Percentiles rank a stretch among this genome's conserved stretches.
Conservation (phyloP, 1,140 invertebrate genomes). For the Atta colombica region DNA sequence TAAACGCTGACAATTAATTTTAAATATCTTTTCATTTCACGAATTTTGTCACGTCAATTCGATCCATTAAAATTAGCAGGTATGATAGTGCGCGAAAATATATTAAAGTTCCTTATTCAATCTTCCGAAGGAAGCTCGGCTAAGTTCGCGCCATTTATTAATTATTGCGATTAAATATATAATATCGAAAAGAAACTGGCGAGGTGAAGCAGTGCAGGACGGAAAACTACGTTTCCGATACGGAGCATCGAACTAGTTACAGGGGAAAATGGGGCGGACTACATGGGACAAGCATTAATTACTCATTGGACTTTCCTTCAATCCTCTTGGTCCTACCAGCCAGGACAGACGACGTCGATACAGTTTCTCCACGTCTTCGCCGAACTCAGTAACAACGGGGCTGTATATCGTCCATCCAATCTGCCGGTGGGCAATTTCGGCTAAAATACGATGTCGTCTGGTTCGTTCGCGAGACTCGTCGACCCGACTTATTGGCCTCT, state of each 20-base stretch:
- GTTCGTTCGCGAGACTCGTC: conserved; percentile 81
- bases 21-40: background rate
- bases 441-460: conserved; percentile 87
- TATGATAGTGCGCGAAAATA: background rate
- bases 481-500: conserved; percentile 78
- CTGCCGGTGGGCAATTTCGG: conserved; percentile 85
- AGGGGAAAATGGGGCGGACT: conserved; percentile 45
- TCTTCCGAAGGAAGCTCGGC: background rate
- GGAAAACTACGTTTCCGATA: conserved; percentile 25
- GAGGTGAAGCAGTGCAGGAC: background rate
- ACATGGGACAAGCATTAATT: conserved; percentile 62
- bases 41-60: background rate
- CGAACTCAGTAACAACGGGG: conserved; percentile 76
- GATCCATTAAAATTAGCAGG: background rate
- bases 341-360: conserved; percentile 69
- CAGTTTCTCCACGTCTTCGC: conserved; percentile 74
- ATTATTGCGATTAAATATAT: conserved; percentile 10
- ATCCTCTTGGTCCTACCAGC: conserved; percentile 38
- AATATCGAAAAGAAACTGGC: background rate
- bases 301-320: conserved; percentile 70
- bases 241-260: conserved; percentile 25
- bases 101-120: background rate
- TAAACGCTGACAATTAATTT: background rate
- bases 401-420: conserved; percentile 87
- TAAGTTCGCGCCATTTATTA: background rate